A percentile compares a stretch with the other conserved stretches of the same genome.
Conservation (phyloP, 2,113 vertebrate genomes). For the Sturnus vulgaris region DNA sequence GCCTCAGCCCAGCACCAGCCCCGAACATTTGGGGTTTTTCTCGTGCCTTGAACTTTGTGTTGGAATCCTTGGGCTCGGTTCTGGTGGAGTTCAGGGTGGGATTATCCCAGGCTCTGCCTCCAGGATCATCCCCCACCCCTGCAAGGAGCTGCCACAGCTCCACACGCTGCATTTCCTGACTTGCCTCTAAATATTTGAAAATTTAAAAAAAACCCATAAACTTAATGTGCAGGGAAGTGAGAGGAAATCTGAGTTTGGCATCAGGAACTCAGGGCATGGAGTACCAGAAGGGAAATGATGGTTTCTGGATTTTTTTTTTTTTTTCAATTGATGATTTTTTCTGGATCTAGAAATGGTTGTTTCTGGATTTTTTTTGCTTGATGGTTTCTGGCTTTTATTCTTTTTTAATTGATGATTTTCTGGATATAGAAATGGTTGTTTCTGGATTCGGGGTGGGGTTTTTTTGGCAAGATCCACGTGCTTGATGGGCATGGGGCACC, state of each 20-base stretch:
- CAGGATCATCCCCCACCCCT: rapidly evolving
- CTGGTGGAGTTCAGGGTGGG: background rate
- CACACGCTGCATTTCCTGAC: rapidly evolving
- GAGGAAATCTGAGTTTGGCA: background rate
- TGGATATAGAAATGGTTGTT: too few species aligned
- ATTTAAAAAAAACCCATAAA: background rate
- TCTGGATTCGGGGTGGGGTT: background rate
- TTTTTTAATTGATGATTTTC: too few species aligned
- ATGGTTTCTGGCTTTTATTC: background rate
- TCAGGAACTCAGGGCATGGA: background rate
- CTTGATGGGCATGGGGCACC: rapidly evolving
- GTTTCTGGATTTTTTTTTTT: background rate
- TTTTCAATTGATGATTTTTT: too few species aligned
- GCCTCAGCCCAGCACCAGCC: background rate
- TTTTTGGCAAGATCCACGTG: rapidly evolving
- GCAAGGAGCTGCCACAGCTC: background rate
- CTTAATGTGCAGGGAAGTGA: rapidly evolving
- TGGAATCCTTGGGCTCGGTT: background rate
- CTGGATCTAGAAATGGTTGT: too few species aligned
- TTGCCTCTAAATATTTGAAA: background rate
- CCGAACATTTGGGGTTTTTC: rapidly evolving
- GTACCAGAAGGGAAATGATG: too few species aligned
- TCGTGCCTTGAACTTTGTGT: rapidly evolving
- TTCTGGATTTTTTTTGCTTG: background rate
- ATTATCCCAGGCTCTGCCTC: background rate